A percentile compares a stretch with the other conserved stretches of the same genome.
phyloP scores from a whole-genome alignment of 2,888 invertebrate species.

The Caenorhabditis sinica region DNA sequence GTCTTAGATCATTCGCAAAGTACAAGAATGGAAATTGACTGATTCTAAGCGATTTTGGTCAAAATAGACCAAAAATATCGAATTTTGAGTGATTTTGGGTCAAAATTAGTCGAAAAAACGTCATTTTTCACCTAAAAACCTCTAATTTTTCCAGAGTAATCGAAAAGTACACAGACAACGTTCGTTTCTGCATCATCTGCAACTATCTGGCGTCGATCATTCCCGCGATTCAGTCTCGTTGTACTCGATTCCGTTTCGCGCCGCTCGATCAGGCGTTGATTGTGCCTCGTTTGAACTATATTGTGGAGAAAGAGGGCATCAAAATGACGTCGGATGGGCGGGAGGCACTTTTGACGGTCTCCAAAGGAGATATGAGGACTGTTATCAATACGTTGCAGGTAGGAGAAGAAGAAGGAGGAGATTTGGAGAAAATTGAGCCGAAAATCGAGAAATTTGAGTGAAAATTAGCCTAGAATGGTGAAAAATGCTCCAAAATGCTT shows the following conservation, averaged over 20 bases:
- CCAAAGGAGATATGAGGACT: constrained; percentile 98
- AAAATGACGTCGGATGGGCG: constrained; percentile 90
- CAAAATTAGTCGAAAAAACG: too few relatives aligned
- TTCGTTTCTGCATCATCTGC: constrained; percentile 98
- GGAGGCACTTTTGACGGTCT: constrained; percentile 91
- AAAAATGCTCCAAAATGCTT: too few relatives aligned
- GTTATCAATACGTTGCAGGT: constrained; percentile 90
- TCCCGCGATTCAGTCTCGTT: constrained; percentile 94
- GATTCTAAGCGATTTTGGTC: too few relatives aligned
- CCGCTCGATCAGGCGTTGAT: constrained; percentile 89
- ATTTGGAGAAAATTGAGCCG: too few relatives aligned
- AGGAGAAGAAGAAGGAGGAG: too few relatives aligned
- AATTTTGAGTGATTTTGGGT: not conserved
- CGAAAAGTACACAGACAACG: constrained; percentile 99
- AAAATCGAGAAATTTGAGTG: too few relatives aligned
- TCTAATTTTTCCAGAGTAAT: constrained; percentile 88
- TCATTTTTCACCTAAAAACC: not conserved
- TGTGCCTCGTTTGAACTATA: constrained; percentile 91
- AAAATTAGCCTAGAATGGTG: too few relatives aligned
- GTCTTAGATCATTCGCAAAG: too few relatives aligned
- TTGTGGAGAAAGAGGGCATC: constrained; percentile 84
- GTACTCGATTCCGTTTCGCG: constrained; percentile 81
- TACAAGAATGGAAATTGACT: too few relatives aligned
- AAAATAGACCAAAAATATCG: too few relatives aligned
- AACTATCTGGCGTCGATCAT: constrained; percentile 99